A percentile compares a stretch with the other conserved stretches of the same genome.
Conservation (phyloP, 2,888 invertebrate genomes). For the Stenotaenia linearis region DNA sequence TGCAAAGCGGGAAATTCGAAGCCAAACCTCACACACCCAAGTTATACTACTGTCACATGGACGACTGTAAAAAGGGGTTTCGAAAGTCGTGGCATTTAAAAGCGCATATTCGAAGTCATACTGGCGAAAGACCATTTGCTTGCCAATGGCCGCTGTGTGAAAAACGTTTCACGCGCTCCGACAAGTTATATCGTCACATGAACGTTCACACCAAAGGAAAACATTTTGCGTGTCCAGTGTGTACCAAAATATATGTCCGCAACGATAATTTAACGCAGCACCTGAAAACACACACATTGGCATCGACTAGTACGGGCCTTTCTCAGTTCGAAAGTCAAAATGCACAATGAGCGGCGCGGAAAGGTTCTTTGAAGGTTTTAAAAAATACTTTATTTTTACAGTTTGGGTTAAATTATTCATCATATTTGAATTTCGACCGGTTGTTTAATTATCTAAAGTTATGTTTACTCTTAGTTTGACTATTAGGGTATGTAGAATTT, state of each 20-base stretch:
- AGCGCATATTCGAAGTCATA: slow-evolving; percentile 28
- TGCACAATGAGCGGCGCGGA: background rate
- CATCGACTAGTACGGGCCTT: slow-evolving; percentile 1
- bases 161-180: slow-evolving; percentile 30
- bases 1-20: background rate
- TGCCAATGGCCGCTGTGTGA: slow-evolving; percentile 32
- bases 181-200: slow-evolving; percentile 31
- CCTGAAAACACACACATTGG: slow-evolving; percentile 29
- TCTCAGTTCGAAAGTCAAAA: background rate
- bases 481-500: background rate
- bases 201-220: slow-evolving; percentile 28
- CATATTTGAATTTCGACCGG: background rate
- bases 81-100: slow-evolving; percentile 29
- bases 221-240: slow-evolving; percentile 28
- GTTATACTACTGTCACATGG: slow-evolving; percentile 17
- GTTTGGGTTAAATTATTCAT: background rate
- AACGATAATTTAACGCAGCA: slow-evolving; percentile 31
- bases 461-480: background rate
- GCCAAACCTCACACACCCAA: background rate
- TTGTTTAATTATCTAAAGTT: background rate
- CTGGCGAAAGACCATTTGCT: slow-evolving; percentile 29
- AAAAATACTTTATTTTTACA: background rate
- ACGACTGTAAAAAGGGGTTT: slow-evolving; percentile 28
- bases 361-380: background rate
- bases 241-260: slow-evolving; percentile 24